phyloP scores from a whole-genome alignment of 2,888 invertebrate species.

The Drosophila histrio region DNA sequence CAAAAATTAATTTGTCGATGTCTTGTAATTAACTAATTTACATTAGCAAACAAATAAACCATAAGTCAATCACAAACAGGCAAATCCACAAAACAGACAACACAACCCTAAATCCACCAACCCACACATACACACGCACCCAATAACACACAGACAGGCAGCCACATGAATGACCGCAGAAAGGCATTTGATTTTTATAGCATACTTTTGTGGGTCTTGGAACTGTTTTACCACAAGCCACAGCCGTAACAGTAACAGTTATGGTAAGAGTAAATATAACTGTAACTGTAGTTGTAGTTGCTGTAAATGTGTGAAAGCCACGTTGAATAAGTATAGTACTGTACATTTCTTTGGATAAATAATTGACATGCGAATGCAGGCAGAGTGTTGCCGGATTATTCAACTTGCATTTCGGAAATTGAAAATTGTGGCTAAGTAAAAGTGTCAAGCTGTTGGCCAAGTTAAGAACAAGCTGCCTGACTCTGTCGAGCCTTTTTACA shows the following conservation, averaged over 20 bases:
- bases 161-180: constrained; percentile 17
- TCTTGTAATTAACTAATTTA: constrained; percentile 50
- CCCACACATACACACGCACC: background rate
- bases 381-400: background rate
- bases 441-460: constrained; percentile 9
- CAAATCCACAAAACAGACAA: background rate
- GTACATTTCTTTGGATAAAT: background rate
- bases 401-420: constrained; percentile 18
- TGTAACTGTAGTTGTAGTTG: background rate
- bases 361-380: background rate
- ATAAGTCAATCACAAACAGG: constrained; percentile 6
- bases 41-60: constrained; percentile 27
- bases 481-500: constrained; percentile 17
- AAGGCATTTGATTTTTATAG: constrained; percentile 36
- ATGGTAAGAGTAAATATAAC: background rate
- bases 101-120: background rate
- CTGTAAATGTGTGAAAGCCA: background rate
- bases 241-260: constrained; percentile 3
- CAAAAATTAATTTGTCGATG: constrained; percentile 21
- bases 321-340: background rate
- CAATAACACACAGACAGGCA: background rate
- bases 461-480: constrained; percentile 7
- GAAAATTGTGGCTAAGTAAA: constrained; percentile 12
- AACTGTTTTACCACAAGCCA: constrained; percentile 12
- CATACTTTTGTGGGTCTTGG: constrained; percentile 39